Evolutionary conservation across 2,888 invertebrate genomes (phyloP), one percentile per base, ranked within the genome.

Genomic region (Panopea generosa): DNA sequence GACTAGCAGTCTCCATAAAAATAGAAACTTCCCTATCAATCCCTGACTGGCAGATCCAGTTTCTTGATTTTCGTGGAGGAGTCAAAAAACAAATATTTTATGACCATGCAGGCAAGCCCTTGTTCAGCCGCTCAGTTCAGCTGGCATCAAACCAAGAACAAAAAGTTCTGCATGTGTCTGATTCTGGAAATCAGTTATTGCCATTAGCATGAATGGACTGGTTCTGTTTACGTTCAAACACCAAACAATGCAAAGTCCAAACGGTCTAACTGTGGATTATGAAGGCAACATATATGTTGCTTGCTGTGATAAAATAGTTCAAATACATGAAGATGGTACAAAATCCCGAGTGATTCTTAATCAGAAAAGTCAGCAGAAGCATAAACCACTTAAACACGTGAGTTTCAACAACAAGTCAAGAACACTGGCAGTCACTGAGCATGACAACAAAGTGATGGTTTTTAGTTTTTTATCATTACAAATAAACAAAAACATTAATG

Each of bases 1-100:
- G 53, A n/a, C 27, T 53, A 6, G 53, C 53, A 7, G 26, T 53
- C 24, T 53, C 53, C 2, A 27, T 53, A 1, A 53, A 26, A 27
- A 26, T 53, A 27, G 27, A 6, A 16, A 53, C 53, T 27, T 16
- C 26, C 16, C 27, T 27, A 2, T 26, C 26, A 24, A 4, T 53
- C 2, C 53, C 53, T 4, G 53, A 53, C 26, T 53, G 53, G 53
- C 53, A 53, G 29, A 14, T 53, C 20, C 53, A 53, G 16, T 53
- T 9, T 18, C 27, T 53, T 26, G 16, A 26, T 27, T 26, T 3
- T 18, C 16, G 14, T 16, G 53, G 53, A 27, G 14, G 27, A 11
- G 27, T 53, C 24, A 53, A 53, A 27, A 53, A 4, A 27, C 53
- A 27, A 27, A 53, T 53, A 26, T 26, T n/a, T 14, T 29, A 29